Evolutionary conservation across 1,140 invertebrate species (phyloP).

Genomic region (Drosophila willistoni): DNA sequence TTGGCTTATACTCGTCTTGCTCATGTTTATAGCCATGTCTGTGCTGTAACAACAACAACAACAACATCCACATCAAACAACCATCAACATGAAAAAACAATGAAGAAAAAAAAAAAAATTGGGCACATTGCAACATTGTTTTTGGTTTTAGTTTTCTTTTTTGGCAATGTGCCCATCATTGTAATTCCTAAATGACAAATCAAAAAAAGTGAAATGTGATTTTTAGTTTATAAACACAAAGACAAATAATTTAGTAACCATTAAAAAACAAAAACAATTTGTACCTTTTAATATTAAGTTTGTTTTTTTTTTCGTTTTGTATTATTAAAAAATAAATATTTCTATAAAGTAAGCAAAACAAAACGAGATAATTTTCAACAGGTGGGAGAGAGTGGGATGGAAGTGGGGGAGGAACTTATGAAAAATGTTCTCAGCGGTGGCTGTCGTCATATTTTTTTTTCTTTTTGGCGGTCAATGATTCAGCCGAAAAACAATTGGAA

Average conservation of each 20-base stretch:
- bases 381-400: neutral
- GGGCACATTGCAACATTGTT: constrained; percentile 69
- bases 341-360: neutral
- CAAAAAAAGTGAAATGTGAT: constrained; percentile 61
- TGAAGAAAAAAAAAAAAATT: constrained; percentile 30
- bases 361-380: neutral
- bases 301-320: neutral
- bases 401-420: neutral
- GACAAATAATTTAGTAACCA: neutral
- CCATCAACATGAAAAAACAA: constrained; percentile 23
- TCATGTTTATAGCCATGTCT: constrained; percentile 80
- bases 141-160: neutral
- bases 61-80: constrained; percentile 16
- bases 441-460: neutral
- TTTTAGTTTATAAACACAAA: constrained; percentile 46
- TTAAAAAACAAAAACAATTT: constrained; percentile 17
- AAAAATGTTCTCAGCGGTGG: neutral
- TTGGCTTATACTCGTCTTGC: constrained; percentile 75
- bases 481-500: neutral
- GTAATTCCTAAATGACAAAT: constrained; percentile 34
- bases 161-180: constrained; percentile 54
- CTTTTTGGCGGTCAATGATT: neutral
- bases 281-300: constrained; percentile 37
- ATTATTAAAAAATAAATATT: constrained; percentile 10
- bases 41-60: constrained; percentile 56